These are phyloP conservation scores for Marisa cornuarietis DNA, from an alignment of 1,140 invertebrate genomes.

Conservation along the genomic window DNA sequence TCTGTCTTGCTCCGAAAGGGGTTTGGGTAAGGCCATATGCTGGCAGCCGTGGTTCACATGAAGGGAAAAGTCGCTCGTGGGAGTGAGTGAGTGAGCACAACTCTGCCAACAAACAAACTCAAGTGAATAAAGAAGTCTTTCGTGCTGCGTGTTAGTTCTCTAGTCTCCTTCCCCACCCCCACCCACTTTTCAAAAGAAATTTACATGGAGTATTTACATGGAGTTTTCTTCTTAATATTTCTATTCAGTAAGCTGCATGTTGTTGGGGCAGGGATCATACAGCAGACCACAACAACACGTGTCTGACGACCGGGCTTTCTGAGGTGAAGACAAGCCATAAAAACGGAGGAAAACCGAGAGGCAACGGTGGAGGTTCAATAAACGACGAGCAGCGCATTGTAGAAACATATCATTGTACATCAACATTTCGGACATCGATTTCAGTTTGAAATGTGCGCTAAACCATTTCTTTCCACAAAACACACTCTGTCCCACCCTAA, in stretches of 20 bases:
- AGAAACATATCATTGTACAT: neutral
- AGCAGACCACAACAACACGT: too few relatives aligned
- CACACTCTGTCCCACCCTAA: too few relatives aligned
- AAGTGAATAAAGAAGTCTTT: neutral
- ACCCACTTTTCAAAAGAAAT: neutral
- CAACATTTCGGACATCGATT: neutral
- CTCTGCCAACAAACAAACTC: neutral
- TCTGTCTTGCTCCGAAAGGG: neutral
- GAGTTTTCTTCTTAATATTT: neutral
- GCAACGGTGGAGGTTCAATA: neutral
- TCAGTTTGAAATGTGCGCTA: neutral
- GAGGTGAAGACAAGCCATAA: neutral
- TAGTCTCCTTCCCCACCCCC: neutral
- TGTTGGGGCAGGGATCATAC: neutral
- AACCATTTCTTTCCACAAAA: too few relatives aligned
- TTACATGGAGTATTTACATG: neutral
- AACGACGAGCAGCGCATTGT: neutral
- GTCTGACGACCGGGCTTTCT: neutral
- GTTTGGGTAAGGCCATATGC: slow-evolving; percentile 14
- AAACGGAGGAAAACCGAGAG: too few relatives aligned
- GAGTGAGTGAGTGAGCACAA: neutral
- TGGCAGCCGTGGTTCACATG: neutral
- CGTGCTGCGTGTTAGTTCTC: neutral
- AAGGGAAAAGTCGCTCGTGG: neutral
- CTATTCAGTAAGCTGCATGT: neutral